Conservation (phyloP, 2,888 invertebrate species). For the Ophioninae sp. region DNA sequence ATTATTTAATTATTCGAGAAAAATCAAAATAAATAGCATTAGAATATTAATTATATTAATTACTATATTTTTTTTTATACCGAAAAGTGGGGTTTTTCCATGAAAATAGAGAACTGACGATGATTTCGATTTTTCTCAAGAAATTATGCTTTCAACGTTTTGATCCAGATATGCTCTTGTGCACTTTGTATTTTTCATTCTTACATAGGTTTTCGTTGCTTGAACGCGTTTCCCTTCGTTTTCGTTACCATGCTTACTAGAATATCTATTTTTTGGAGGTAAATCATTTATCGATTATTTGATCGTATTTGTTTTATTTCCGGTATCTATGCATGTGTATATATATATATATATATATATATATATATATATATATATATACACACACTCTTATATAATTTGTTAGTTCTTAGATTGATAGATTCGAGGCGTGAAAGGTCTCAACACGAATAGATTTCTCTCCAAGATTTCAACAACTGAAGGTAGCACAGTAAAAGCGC, state of each 20-base stretch:
- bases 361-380: slow-evolving; percentile 65
- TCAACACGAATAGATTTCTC: slow-evolving; percentile 77
- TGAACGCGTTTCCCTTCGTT: background rate
- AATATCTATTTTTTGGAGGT: background rate
- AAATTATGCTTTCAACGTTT: background rate
- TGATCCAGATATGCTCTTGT: background rate
- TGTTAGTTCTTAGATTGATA: slow-evolving; percentile 68
- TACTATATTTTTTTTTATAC: background rate
- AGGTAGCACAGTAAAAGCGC: slow-evolving; percentile 74
- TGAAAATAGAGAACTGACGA: too few relatives aligned
- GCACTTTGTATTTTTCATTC: background rate
- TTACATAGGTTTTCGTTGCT: background rate
- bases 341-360: slow-evolving; percentile 49
- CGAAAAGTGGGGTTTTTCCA: too few relatives aligned
- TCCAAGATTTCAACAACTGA: slow-evolving; percentile 75
- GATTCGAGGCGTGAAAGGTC: slow-evolving; percentile 71
- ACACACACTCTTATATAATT: slow-evolving; percentile 52
- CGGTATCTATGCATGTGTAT: background rate
- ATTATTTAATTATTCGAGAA: background rate
- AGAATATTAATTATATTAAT: background rate
- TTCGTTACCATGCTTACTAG: background rate
- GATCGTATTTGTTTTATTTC: background rate
- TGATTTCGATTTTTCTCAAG: background rate
- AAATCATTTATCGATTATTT: slow-evolving; percentile 1
- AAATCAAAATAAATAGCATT: background rate